Evolutionary conservation across 2,797 vertebrate species (phyloP), one percentile per base, ranked within the genome.

Genomic region (Notolabrus celidotus): DNA sequence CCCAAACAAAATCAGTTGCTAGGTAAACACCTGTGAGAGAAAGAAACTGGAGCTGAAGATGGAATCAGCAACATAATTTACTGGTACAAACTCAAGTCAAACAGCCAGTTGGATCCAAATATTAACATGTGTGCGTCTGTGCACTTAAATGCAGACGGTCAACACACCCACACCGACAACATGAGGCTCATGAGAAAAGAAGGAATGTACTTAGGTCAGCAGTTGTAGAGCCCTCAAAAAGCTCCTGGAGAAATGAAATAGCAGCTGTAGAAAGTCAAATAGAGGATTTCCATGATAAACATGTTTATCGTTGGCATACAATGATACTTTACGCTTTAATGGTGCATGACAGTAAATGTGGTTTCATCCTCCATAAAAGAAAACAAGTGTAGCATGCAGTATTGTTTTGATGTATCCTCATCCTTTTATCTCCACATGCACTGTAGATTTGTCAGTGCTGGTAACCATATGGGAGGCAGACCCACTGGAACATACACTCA

Each of bases 1-100:
- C 49, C 62, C 43, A 83, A 82, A 82, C 56, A 82, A 85, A 85
- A 72, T 45, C 59, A 42, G 86, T 91, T 91, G 76, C 88, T 86
- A 85, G 39, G 83, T 83, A 79, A 78, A 81, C 17, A 25, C 61
- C 33, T 43, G n/a, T 20, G 53, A 73, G 71, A 77, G 66, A 43
- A 68, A 79, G 34, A 71, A 61, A 38, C 69, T 55, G 69, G 71
- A 84, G 31, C 45, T 57, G 17, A 38, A 67, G 33, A 56, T 74
- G 79, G 78, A 88, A 87, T 80, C 67, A 71, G 59, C 27, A 8
- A 80, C 67, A 84, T 88, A 63, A 73, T 79, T 80, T 71, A 58
- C 38, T 46, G 4, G 50, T 41, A 72, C 39, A 80, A 69, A 64
- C 39, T 29, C 14, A 72, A 71, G 53, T 42, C 46, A 57, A 27